phyloP scores from a whole-genome alignment of 2,113 vertebrate species.

The Coracopsis vasa region DNA sequence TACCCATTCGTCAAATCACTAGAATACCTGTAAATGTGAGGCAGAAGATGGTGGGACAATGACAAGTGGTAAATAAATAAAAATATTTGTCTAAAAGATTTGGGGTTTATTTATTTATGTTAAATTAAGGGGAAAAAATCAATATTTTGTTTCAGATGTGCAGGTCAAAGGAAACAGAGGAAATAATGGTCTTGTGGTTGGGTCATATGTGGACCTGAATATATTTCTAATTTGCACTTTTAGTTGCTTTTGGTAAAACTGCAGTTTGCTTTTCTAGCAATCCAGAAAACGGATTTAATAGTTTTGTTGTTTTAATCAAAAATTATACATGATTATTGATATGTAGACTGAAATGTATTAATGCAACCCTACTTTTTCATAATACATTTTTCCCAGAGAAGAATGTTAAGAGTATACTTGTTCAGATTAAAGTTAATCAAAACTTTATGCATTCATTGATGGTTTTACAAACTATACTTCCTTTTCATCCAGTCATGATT shows the following conservation, averaged over 20 bases:
- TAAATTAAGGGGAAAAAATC: background rate
- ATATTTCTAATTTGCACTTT: background rate
- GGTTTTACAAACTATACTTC: background rate
- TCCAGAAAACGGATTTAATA: background rate
- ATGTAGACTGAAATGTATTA: background rate
- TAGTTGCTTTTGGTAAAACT: background rate
- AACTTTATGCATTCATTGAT: background rate
- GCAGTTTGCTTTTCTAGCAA: background rate
- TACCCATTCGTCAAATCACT: background rate
- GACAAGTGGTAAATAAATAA: background rate
- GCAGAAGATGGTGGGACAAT: background rate
- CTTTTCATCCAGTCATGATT: background rate
- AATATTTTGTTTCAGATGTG: background rate
- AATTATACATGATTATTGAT: rapidly evolving
- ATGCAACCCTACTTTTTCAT: background rate
- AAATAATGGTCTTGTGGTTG: rapidly evolving
- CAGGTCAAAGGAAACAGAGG: background rate
- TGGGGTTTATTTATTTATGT: background rate
- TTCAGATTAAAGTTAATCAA: background rate
- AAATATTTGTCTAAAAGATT: background rate
- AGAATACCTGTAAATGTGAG: background rate
- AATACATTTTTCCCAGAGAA: background rate
- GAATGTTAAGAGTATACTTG: background rate
- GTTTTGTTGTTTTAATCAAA: background rate
- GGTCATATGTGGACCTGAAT: background rate